These are phyloP conservation scores for Melipona bicolor DNA, from an alignment of 2,888 invertebrate species.

Conservation along the genomic window DNA sequence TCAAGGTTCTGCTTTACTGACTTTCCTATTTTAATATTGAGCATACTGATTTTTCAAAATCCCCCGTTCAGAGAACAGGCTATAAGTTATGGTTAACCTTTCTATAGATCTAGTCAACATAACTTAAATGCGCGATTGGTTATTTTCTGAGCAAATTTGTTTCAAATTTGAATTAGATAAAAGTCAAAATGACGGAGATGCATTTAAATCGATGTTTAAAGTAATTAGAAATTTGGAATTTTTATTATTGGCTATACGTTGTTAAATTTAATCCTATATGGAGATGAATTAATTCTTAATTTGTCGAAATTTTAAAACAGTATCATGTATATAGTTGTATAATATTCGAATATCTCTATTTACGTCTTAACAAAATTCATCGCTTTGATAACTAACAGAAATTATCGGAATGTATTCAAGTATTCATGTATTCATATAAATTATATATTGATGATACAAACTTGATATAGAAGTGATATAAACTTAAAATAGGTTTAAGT, in stretches of 20 bases:
- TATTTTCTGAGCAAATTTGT: slow-evolving; percentile 10
- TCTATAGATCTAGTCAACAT: slow-evolving; percentile 24
- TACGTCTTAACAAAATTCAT: neutral
- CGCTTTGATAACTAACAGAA: neutral
- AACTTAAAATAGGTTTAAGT: neutral
- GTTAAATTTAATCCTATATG: neutral
- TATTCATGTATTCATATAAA: too few relatives aligned
- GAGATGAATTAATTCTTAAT: neutral
- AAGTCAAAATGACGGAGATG: neutral
- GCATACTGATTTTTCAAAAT: neutral
- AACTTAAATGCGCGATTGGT: slow-evolving; percentile 11
- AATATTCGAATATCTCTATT: neutral
- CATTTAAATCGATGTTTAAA: neutral
- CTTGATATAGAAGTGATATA: neutral
- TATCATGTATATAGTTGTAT: neutral
- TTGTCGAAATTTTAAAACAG: neutral
- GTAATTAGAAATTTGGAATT: neutral
- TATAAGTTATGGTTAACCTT: slow-evolving; percentile 41
- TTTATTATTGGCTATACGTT: too few relatives aligned
- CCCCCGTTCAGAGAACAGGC: neutral
- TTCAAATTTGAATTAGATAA: neutral
- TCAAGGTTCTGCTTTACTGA: slow-evolving; percentile 87
- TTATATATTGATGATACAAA: too few relatives aligned
- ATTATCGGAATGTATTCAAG: neutral
- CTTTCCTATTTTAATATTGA: slow-evolving; percentile 7